These are phyloP conservation scores for Netelia virgata DNA, from an alignment of 2,888 invertebrate genomes.

Conservation along the genomic window DNA sequence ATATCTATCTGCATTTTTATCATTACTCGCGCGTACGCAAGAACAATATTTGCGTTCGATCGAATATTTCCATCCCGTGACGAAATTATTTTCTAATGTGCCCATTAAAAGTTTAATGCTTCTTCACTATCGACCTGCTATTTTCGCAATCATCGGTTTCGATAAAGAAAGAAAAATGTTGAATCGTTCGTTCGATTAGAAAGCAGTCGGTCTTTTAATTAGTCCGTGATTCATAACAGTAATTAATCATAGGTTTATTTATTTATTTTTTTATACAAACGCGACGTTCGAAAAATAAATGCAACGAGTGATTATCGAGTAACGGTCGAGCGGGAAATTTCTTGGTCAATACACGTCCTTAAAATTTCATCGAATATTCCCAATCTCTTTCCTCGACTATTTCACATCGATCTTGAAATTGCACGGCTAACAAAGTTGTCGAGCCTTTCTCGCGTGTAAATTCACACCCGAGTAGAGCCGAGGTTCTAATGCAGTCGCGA, in stretches of 20 bases:
- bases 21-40: constrained; percentile 7
- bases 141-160: background rate
- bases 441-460: constrained; percentile 28
- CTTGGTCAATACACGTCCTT: too few species aligned
- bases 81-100: constrained; percentile 44
- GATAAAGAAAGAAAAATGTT: background rate
- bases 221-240: background rate
- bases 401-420: background rate
- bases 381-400: background rate
- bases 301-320: too few species aligned
- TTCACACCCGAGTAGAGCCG: constrained; percentile 13
- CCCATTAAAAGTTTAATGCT: constrained; percentile 31
- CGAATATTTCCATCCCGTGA: constrained; percentile 27
- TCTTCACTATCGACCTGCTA: constrained; percentile 17
- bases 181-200: background rate
- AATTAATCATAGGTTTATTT: background rate
- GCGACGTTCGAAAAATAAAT: too few species aligned
- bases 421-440: constrained; percentile 47
- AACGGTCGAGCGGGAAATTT: too few species aligned
- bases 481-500: background rate
- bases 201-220: background rate
- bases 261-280: too few species aligned
- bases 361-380: too few species aligned
- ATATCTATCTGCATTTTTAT: constrained; percentile 58
- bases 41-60: constrained; percentile 24